Base-by-base conservation (phyloP, 2,888 invertebrate genomes). In the Cremastinae sp. region DNA sequence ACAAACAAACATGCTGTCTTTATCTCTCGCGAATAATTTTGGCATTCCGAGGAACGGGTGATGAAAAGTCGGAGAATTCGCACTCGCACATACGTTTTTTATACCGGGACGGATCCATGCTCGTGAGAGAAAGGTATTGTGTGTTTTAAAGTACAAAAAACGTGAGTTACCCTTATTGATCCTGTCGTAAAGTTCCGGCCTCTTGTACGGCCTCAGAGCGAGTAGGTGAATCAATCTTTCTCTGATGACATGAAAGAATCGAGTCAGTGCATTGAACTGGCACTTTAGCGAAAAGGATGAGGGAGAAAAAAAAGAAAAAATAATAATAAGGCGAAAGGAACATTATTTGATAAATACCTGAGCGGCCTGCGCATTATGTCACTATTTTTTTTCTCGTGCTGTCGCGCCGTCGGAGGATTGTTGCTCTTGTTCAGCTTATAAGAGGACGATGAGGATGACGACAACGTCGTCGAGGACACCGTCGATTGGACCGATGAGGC, bases 171-270 rank as follows among this genome's bases (percentile, higher is more conserved):
- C 96, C 92, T 93, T 94, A 84, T 91, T 93, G 84, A 98, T 92
- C 86, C 96, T 94, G 83, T 94, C 92, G 89, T 94, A 94, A 78
- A 98, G 91, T 91, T 98, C 98, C 74, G 96, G 96, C 91, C 97
- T 98, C 91, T 97, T 98, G 91, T 95, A 97, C 80, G 97, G 95
- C 91, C 95, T 95, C 90, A 98, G 91, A 83, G 98, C 98, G 90
- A 98, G 92, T 90, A 98, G 93, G 90, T 98, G 98, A 90, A 98
- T 96, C 89, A 98, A 94, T 90, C 98, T 94, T 92, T 98, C 98
- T 90, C 97, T 96, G 92, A 53, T n/a, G 47, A 18, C 45, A 14
- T 85, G 93, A 92, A 64, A 62, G 18, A 65, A 65, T 28, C 58
- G 66, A 20, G 20, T 65, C 51, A n/a, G n/a, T n/a, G n/a, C n/a